Conservation (phyloP, 2,113 vertebrate species). For the Acanthochromis polyacanthus region DNA sequence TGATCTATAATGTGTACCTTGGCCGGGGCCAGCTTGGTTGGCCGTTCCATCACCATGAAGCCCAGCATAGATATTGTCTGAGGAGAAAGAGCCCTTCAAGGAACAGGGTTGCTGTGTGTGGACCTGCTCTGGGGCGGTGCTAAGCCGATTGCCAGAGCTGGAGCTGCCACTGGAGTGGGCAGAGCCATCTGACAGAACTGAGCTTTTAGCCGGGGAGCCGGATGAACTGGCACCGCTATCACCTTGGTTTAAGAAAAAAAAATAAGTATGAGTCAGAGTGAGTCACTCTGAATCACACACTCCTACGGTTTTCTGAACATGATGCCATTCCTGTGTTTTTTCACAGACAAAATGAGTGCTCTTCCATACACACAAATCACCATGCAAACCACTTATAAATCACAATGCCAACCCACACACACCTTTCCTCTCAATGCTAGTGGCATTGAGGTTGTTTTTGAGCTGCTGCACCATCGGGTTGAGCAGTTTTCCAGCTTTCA, state of each 20-base stretch:
- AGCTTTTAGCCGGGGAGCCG: conserved; percentile 82
- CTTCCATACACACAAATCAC: conserved; percentile 20
- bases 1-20: conserved; percentile 75
- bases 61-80: conserved; percentile 93
- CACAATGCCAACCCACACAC: conserved; percentile 31
- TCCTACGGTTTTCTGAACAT: conserved; percentile 29
- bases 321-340: conserved; percentile 20
- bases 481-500: conserved; percentile 94
- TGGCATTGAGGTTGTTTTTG: conserved; percentile 76
- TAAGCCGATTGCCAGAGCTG: conserved; percentile 63
- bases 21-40: conserved; percentile 67
- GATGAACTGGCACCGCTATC: conserved; percentile 82
- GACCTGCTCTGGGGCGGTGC: conserved; percentile 84
- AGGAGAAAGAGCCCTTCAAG: conserved; percentile 95
- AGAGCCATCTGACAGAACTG: conserved; percentile 73
- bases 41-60: conserved; percentile 86
- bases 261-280: conserved; percentile 38
- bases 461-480: conserved; percentile 95
- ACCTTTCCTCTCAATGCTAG: conserved; percentile 67
- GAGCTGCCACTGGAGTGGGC: conserved; percentile 71
- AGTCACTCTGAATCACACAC: conserved; percentile 51
- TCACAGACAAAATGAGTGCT: not conserved
- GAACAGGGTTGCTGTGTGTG: conserved; percentile 98
- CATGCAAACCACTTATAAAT: conserved; percentile 16
- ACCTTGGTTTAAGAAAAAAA: conserved; percentile 60